A percentile compares a stretch with the other conserved stretches of the same genome.
Evolutionary conservation across 2,113 vertebrate genomes (phyloP).

Genomic region (Chionodraco myersi): DNA sequence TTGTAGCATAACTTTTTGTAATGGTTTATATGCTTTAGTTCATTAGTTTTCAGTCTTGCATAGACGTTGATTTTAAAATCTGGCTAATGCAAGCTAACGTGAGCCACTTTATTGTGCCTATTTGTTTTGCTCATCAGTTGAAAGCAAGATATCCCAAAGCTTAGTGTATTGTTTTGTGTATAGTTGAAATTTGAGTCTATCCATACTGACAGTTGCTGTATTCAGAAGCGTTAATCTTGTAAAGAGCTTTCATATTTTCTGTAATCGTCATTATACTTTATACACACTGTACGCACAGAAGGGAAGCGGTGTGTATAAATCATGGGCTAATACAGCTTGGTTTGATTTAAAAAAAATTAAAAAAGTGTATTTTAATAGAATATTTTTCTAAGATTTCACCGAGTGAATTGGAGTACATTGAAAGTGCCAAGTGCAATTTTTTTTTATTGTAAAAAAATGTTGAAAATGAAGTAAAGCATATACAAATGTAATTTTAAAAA

Average conservation of each 20-base stretch:
- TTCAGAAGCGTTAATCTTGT: constrained; percentile 45
- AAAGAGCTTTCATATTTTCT: constrained; percentile 17
- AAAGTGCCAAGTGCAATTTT: constrained; percentile 40
- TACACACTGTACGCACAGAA: constrained; percentile 22
- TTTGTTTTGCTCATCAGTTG: constrained; percentile 21
- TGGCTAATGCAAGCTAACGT: constrained; percentile 11
- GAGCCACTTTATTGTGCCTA: constrained; percentile 2
- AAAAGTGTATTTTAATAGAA: constrained; percentile 3
- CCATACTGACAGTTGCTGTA: constrained; percentile 18
- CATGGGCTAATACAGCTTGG: constrained; percentile 13
- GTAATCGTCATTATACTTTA: not conserved
- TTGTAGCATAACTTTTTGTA: not conserved
- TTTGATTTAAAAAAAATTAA: not conserved
- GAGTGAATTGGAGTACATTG: constrained; percentile 38
- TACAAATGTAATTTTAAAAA: not conserved
- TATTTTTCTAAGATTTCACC: constrained; percentile 39
- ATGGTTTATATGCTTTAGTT: not conserved
- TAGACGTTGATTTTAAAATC: constrained; percentile 5
- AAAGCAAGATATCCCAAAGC: constrained; percentile 36
- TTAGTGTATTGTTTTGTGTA: constrained; percentile 33
- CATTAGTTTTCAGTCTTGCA: not conserved
- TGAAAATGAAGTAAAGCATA: constrained; percentile 2
- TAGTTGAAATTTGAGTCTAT: constrained; percentile 20
- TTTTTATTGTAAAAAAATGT: constrained; percentile 20
- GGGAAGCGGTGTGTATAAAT: constrained; percentile 9